Conservation (phyloP, 1,140 invertebrate genomes). For the Nebria ingens region DNA sequence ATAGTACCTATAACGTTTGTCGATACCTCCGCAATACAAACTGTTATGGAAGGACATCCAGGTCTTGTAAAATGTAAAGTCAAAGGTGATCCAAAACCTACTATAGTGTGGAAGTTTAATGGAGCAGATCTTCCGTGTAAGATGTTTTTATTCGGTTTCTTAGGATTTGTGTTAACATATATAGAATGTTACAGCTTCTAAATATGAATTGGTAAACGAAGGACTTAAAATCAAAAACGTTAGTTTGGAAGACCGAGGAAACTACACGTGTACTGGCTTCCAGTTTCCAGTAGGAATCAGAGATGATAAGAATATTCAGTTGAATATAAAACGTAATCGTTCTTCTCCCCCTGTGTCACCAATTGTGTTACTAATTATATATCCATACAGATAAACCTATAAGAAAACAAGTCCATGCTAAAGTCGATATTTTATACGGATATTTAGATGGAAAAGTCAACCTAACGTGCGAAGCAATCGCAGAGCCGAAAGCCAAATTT, state of each 20-base stretch:
- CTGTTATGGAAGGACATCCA: constrained; percentile 36
- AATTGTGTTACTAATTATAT: too few relatives aligned
- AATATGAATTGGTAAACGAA: constrained; percentile 35
- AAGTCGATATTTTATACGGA: constrained; percentile 30
- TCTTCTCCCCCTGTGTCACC: too few relatives aligned
- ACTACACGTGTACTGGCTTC: constrained; percentile 42
- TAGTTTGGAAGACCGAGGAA: constrained; percentile 39
- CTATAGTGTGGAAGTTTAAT: constrained; percentile 37
- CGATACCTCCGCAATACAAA: constrained; percentile 36
- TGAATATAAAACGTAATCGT: constrained; percentile 45
- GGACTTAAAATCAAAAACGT: constrained; percentile 41
- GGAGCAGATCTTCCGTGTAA: constrained; percentile 32
- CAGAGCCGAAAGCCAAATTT: constrained; percentile 42
- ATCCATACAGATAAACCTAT: constrained; percentile 36
- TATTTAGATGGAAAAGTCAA: constrained; percentile 38
- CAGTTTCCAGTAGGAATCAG: constrained; percentile 37
- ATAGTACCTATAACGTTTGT: constrained; percentile 39
- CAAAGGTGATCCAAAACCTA: constrained; percentile 39
- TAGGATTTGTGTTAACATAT: too few relatives aligned
- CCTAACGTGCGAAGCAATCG: constrained; percentile 40
- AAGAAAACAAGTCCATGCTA: constrained; percentile 27
- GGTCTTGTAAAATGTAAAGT: constrained; percentile 39
- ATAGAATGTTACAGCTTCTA: constrained; percentile 24
- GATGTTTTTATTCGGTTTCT: too few relatives aligned
- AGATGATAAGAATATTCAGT: constrained; percentile 35